Conservation (phyloP, 2,888 invertebrate species). For the Polydrusus pterygomalis region DNA sequence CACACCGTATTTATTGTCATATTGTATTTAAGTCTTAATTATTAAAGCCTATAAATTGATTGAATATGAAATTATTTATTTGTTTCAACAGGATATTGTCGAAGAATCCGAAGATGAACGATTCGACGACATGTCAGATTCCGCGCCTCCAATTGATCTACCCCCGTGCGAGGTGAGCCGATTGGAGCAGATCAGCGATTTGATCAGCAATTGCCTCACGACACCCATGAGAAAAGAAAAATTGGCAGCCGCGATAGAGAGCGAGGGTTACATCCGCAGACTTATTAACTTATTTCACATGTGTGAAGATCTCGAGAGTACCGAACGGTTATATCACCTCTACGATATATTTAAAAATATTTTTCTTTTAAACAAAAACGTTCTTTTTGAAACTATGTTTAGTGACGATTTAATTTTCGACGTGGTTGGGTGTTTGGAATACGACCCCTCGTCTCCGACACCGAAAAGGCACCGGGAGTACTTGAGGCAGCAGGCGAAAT, state of each 20-base stretch:
- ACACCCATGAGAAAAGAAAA: slow-evolving; percentile 95
- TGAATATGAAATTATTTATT: not conserved
- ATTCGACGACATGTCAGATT: slow-evolving; percentile 97
- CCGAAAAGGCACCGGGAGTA: slow-evolving; percentile 97
- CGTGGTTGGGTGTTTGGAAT: slow-evolving; percentile 98
- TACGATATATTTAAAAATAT: slow-evolving; percentile 99
- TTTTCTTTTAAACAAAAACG: slow-evolving; percentile 98
- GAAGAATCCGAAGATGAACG: slow-evolving; percentile 98
- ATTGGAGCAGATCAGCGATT: slow-evolving; percentile 95
- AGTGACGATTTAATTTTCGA: slow-evolving; percentile 97
- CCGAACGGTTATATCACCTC: slow-evolving; percentile 94
- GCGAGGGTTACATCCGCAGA: slow-evolving; percentile 96
- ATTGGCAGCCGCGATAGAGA: slow-evolving; percentile 93
- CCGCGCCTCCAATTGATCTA: slow-evolving; percentile 94
- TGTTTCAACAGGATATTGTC: slow-evolving; percentile 80
- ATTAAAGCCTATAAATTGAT: no score
- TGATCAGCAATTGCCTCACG: slow-evolving; percentile 90
- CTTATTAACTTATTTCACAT: slow-evolving; percentile 95
- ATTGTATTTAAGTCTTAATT: no score
- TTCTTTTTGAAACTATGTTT: slow-evolving; percentile 98
- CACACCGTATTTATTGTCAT: no score
- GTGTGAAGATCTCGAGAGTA: slow-evolving; percentile 97
- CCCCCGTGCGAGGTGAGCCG: slow-evolving; percentile 96
- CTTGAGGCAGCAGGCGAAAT: slow-evolving; percentile 91
- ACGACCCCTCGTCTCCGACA: slow-evolving; percentile 91